Evolutionary conservation across 2,797 vertebrate species (phyloP).

Genomic region (Peromyscus attwateri): DNA sequence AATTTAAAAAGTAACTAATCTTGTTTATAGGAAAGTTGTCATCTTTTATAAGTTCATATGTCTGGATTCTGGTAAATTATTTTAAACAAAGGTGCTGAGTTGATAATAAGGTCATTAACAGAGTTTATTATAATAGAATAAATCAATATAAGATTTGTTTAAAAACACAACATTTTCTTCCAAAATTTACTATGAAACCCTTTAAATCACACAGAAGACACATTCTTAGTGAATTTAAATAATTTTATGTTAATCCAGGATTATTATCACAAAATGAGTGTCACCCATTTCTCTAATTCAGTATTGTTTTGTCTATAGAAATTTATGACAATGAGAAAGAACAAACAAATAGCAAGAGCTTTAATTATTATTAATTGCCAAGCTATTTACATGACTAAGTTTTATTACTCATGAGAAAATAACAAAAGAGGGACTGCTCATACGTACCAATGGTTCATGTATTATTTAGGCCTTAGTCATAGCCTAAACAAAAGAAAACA

Average conservation of each 20-base stretch:
- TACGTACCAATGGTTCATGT: not conserved
- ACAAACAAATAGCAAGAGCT: not conserved
- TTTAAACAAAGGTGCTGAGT: not conserved
- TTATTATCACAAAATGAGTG: not conserved
- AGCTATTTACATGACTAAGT: conserved; percentile 32
- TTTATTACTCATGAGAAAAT: not conserved
- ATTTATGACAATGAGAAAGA: not conserved
- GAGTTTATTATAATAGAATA: conserved; percentile 1
- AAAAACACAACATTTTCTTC: not conserved
- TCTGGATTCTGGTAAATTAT: not conserved
- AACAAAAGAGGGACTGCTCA: not conserved
- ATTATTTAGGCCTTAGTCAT: not conserved
- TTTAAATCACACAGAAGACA: conserved; percentile 9
- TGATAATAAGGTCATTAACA: not conserved
- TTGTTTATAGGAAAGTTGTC: not conserved
- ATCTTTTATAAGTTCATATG: not conserved
- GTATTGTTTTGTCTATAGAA: not conserved
- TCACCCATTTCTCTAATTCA: not conserved
- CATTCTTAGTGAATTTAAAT: not conserved
- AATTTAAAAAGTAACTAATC: conserved; percentile 37
- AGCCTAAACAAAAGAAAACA: not conserved
- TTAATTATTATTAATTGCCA: conserved; percentile 25
- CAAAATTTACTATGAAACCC: conserved; percentile 29
- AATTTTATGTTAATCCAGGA: not conserved
- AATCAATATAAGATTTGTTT: not conserved